Evolutionary conservation across 2,888 invertebrate genomes (phyloP).

Genomic region (Neoitamus cyanurus): DNA sequence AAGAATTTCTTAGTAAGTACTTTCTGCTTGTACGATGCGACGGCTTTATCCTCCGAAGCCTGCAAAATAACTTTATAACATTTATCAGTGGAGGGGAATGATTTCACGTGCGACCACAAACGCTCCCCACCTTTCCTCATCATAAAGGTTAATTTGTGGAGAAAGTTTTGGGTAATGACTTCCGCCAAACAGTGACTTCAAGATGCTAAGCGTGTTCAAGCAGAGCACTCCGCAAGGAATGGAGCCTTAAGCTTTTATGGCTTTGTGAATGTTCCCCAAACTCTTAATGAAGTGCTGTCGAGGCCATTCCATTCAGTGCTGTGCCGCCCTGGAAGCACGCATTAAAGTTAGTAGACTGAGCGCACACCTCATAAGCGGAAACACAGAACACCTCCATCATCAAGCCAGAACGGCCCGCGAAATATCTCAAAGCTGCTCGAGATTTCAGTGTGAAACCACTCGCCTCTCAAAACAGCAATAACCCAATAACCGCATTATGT

Average conservation of each 20-base stretch:
- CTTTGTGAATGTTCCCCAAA: neutral
- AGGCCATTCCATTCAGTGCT: neutral
- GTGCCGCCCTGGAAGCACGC: neutral
- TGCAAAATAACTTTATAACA: neutral
- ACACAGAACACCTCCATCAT: neutral
- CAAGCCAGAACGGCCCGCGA: neutral
- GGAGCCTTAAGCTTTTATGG: neutral
- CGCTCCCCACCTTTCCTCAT: neutral
- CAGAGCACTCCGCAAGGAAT: neutral
- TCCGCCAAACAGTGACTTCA: neutral
- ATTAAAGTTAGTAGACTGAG: neutral
- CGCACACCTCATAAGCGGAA: neutral
- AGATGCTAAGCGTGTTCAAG: neutral
- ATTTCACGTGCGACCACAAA: neutral
- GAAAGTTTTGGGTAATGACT: neutral
- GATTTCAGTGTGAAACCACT: neutral
- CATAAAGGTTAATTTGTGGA: neutral
- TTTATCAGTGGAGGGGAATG: neutral
- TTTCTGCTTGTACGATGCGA: neutral
- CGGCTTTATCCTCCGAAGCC: neutral
- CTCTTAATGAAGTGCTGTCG: neutral
- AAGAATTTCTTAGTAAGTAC: neutral
- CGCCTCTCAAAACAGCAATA: neutral
- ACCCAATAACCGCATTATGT: neutral
- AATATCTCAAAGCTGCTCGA: neutral